Evolutionary conservation across 2,113 vertebrate genomes (phyloP), one percentile per base, ranked within the genome.

Genomic region (Seriola aureovittata): DNA sequence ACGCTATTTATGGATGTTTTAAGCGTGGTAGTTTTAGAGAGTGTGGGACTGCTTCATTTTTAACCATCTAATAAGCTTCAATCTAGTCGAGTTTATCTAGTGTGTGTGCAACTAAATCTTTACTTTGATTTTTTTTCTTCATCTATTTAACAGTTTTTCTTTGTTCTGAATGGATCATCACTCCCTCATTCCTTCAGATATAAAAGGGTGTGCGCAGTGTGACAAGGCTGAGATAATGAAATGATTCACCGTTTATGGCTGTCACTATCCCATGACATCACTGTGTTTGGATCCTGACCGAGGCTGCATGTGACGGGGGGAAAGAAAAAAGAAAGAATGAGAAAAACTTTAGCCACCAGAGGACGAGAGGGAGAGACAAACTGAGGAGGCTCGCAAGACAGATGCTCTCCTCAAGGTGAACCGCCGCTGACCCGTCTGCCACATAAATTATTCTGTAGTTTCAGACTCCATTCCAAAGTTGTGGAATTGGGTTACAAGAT

Each of bases 401-500:
- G 94, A 95, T 92, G 88, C 91, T 93, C 92, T 93, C 85, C 90
- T 94, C 89, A 94, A 94, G 94, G 94, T 95, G 92, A 94, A 93
- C 90, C 93, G 71, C 77, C 66, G 67, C 91, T 95, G 94, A 95
- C 94, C 94, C 81, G 91, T 91, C 92, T 94, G 93, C 90, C 91
- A 92, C 91, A 95, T 91, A 92, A 95, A 95, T 95, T 93, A 94
- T 95, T 93, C 93, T 89, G 92, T 94, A 93, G 93, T 95, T 95
- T 96, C 92, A 93, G 94, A 95, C 93, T 93, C 93, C 80, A 91
- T 93, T 94, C 93, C 93, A 96, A 95, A 96, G 90, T 95, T 93
- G 93, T 89, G 94, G 94, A 96, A 96, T 95, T 95, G 95, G 95
- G 95, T 96, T 94, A 95, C 93, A 93, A 95, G 93, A 96, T 96